Evolutionary conservation across 2,113 vertebrate species (phyloP).

Genomic region (Notarius quadriscutis): DNA sequence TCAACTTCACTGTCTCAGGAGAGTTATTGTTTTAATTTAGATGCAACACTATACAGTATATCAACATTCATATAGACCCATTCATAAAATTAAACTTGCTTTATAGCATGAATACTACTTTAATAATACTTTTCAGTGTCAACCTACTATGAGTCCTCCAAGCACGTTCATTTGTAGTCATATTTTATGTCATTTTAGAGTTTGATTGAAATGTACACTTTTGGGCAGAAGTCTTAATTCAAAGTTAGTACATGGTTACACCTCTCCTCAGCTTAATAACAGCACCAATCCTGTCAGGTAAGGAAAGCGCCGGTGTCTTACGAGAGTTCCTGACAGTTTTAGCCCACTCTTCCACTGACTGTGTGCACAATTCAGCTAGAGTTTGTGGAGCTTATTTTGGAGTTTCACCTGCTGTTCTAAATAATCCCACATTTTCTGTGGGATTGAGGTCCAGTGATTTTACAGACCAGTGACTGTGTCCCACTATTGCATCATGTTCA

Average conservation of each 20-base stretch:
- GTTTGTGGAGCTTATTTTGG: constrained; percentile 8
- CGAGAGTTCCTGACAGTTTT: constrained; percentile 14
- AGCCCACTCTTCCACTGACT: constrained; percentile 19
- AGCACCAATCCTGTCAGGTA: not conserved
- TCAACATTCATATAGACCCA: not conserved
- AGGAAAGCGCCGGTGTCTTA: not conserved
- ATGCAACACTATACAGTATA: not conserved
- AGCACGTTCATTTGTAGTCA: not conserved
- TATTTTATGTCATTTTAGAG: not conserved
- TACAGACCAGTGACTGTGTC: constrained; percentile 4
- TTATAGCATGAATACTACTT: not conserved
- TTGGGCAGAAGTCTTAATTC: not conserved
- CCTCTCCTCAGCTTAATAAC: not conserved
- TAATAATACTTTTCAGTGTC: not conserved
- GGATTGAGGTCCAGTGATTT: constrained; percentile 1
- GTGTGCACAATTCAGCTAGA: constrained; percentile 13
- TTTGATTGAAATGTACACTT: not conserved
- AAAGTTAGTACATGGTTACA: not conserved
- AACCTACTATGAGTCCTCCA: not conserved
- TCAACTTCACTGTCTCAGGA: not conserved
- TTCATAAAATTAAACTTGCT: not conserved
- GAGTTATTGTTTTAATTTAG: not conserved
- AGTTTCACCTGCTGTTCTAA: constrained; percentile 16
- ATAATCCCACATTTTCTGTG: not conserved
- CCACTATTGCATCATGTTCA: not conserved